Evolutionary conservation across 1,140 invertebrate genomes (phyloP), one percentile per base, ranked within the genome.

Genomic region (Leptinotarsa lineolata): DNA sequence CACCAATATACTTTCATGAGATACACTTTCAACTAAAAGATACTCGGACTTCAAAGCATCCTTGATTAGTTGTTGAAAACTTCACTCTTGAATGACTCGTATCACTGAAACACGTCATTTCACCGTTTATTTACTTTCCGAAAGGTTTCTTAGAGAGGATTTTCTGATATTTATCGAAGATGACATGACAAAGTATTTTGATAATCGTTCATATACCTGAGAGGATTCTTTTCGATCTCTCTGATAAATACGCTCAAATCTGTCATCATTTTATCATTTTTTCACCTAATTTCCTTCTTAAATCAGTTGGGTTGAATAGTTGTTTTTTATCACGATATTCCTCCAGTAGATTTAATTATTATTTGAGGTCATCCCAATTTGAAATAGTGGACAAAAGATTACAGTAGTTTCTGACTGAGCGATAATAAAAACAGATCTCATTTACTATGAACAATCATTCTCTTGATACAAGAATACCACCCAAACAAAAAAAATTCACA

Each of bases 131-230:
- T 54, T 18, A 54, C 48, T 54, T 54, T 54, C 48, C 22, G 48
- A 54, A 54, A 15, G 15, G 15, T 54, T 20, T 15, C 21, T 59
- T 21, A 20, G 46, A 30, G 45, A 48, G 20, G 21, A 54, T 69
- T 69, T 59, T 22, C 59, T 76, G 75, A 76, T 71, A 54, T 68
- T 63, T 68, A 76, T 72, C 39, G 13, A 48, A 60, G 30, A 16
- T 48, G 75, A 76, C 75, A 74, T 76, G 75, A 76, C 72, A 70
- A 69, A 76, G 75, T 76, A 76, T 76, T 76, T 74, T 73, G 75
- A 76, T 76, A 76, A 76, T 76, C 70, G 75, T 66, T 76, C 59
- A 74, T 76, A 72, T 72, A 67, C 65, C 67, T 64, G 68, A 69
- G 68, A 69, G 45, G 68, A 69, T 69, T 48, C 45, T 46, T 72